phyloP scores from a whole-genome alignment of 2,113 vertebrate species.

The Echinops telfairi region DNA sequence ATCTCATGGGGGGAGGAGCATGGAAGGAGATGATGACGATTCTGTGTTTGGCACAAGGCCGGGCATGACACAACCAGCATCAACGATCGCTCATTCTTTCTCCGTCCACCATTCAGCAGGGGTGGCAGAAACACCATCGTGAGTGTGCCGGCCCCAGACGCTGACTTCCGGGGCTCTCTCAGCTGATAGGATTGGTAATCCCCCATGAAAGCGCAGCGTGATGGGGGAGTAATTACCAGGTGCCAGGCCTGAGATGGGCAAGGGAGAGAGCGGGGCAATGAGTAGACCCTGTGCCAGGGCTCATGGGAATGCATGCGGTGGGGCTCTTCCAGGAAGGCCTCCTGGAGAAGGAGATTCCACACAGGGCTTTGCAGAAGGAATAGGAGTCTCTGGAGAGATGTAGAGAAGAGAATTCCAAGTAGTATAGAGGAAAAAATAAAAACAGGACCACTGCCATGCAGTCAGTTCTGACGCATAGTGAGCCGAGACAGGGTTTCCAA shows the following conservation, averaged over 20 bases:
- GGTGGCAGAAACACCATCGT: neutral
- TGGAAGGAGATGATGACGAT: neutral
- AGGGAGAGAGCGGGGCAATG: neutral
- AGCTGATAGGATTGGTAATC: too few relatives aligned
- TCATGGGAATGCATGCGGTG: neutral
- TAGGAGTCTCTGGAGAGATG: slow-evolving; percentile 17
- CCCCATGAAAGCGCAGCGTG: neutral
- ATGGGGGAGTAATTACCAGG: neutral
- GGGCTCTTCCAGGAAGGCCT: neutral
- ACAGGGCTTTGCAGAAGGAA: slow-evolving; percentile 2
- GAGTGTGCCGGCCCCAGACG: neutral
- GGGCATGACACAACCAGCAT: neutral
- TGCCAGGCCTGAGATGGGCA: neutral
- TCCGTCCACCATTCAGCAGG: neutral
- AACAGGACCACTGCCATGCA: neutral
- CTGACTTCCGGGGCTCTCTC: neutral
- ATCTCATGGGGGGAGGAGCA: neutral
- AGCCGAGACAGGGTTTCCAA: neutral
- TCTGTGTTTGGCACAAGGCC: neutral
- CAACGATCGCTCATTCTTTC: neutral
- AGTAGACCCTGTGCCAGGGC: neutral
- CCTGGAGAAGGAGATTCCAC: neutral
- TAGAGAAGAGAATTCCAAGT: neutral
- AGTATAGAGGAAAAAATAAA: neutral
- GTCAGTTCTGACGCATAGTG: neutral